These are phyloP conservation scores for Enteromius trimaculatus DNA, from an alignment of 2,797 vertebrate species.

Conservation along the genomic window DNA sequence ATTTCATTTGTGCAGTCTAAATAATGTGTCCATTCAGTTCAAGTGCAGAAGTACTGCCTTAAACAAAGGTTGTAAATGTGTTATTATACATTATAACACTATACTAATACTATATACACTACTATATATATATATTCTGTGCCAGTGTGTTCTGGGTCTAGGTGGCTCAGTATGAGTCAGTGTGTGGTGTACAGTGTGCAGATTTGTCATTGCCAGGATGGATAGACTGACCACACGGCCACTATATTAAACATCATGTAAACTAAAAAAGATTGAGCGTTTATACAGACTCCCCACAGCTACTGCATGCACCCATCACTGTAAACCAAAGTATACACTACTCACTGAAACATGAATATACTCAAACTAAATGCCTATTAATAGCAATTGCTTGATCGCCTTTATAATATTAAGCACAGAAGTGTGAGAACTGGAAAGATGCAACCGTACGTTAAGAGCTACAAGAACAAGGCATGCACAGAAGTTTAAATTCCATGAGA, in stretches of 20 bases:
- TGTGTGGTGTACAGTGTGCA: conserved; percentile 56
- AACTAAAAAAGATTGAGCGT: conserved; percentile 39
- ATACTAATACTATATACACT: background rate
- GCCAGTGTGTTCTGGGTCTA: conserved; percentile 48
- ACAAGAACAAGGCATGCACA: background rate
- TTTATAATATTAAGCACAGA: background rate
- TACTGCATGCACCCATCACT: conserved; percentile 39
- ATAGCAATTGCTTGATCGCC: background rate
- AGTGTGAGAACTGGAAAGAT: background rate
- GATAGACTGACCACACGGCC: conserved; percentile 65
- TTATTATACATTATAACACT: background rate
- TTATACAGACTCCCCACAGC: conserved; percentile 36
- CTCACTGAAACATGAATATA: background rate
- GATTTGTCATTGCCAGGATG: conserved; percentile 65
- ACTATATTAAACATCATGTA: conserved; percentile 39
- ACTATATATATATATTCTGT: background rate
- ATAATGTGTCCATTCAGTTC: background rate
- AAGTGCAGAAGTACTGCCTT: background rate
- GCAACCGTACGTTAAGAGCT: background rate
- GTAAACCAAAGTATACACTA: conserved; percentile 27
- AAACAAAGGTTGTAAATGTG: too few relatives aligned
- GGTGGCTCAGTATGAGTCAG: conserved; percentile 64
- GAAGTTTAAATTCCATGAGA: background rate
- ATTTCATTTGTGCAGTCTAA: too few relatives aligned
- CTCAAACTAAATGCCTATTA: background rate